Evolutionary conservation across 2,888 invertebrate genomes (phyloP).

Genomic region (Hydrotaea cyrtoneurina): DNA sequence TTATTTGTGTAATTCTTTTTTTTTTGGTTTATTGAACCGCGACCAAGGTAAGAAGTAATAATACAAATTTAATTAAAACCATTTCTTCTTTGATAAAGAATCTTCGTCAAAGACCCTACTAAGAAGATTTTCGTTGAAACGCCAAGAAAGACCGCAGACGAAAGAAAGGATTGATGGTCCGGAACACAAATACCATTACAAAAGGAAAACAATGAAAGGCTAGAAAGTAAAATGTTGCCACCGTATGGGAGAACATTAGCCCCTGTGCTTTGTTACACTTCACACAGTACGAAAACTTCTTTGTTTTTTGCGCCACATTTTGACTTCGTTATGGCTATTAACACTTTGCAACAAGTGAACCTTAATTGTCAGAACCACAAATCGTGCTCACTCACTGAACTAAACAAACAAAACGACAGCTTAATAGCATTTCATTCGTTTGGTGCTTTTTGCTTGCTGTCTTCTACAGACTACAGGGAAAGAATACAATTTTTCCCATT

Average conservation of each 20-base stretch:
- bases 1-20: too few species aligned
- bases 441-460: not conserved
- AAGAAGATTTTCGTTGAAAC: not conserved
- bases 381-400: not conserved
- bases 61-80: slow-evolving; percentile 12
- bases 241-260: too few species aligned
- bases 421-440: slow-evolving; percentile 10
- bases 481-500: not conserved
- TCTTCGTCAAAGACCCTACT: not conserved
- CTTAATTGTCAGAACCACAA: slow-evolving; percentile 8
- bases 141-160: not conserved
- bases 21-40: slow-evolving; percentile 16
- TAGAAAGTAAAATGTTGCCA: not conserved
- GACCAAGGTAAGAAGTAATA: not conserved
- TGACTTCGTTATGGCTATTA: slow-evolving; percentile 15
- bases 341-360: slow-evolving; percentile 10
- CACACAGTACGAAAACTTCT: too few species aligned
- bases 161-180: slow-evolving; percentile 33
- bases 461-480: not conserved
- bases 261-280: too few species aligned
- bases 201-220: not conserved
- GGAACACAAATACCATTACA: not conserved
- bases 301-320: slow-evolving; percentile 1
- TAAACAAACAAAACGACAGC: not conserved
- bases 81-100: slow-evolving; percentile 21